These are phyloP conservation scores for Speoplatyrhinus poulsoni DNA, from an alignment of 2,113 vertebrate genomes.

Conservation along the genomic window DNA sequence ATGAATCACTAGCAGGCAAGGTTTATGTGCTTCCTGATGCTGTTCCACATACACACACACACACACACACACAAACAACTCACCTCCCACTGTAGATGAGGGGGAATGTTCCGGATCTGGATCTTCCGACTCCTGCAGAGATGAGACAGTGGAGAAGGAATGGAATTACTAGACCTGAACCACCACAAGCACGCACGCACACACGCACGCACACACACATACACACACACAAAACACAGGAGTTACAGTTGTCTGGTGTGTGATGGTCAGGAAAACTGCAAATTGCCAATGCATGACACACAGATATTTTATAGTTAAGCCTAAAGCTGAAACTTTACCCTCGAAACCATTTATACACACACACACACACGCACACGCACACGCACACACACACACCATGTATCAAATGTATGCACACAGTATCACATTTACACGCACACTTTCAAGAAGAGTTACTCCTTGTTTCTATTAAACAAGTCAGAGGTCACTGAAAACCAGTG, in stretches of 20 bases:
- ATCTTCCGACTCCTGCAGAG: constrained; percentile 91
- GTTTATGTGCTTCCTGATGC: constrained; percentile 58
- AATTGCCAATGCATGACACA: neutral
- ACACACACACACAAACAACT: constrained; percentile 60
- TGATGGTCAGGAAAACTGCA: neutral
- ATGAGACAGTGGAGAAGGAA: constrained; percentile 53
- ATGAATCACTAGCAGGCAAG: constrained; percentile 53
- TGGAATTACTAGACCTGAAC: constrained; percentile 63
- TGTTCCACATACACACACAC: constrained; percentile 24
- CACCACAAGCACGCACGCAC: constrained; percentile 32
- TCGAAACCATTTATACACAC: neutral
- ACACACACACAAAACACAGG: neutral
- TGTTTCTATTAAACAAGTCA: neutral
- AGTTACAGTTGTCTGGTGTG: constrained; percentile 17
- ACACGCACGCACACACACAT: constrained; percentile 7
- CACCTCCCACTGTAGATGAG: constrained; percentile 96
- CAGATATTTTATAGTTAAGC: neutral
- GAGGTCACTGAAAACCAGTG: neutral
- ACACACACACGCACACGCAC: neutral
- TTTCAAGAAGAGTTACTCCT: neutral
- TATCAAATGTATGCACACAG: neutral
- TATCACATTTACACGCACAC: neutral
- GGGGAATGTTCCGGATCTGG: constrained; percentile 94
- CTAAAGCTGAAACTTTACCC: neutral
- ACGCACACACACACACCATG: neutral